Conservation (phyloP, 2,888 invertebrate species). For the Campoplex capitator region DNA sequence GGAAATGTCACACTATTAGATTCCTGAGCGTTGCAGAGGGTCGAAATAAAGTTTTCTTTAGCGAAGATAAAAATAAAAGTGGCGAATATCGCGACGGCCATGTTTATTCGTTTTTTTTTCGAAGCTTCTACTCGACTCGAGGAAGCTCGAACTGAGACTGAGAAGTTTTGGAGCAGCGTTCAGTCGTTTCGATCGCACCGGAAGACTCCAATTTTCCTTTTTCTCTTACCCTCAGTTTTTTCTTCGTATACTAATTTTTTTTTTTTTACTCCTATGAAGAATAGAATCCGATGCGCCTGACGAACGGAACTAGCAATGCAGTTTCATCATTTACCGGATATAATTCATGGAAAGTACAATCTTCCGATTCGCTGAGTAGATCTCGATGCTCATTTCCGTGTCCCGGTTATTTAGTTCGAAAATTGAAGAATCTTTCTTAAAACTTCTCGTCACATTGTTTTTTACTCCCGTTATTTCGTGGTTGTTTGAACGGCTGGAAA, state of each 20-base stretch:
- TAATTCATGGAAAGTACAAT: constrained; percentile 75
- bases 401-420: neutral
- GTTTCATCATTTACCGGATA: constrained; percentile 41
- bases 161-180: neutral
- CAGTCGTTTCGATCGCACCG: constrained; percentile 35
- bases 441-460: neutral
- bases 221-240: constrained; percentile 2
- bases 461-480: neutral
- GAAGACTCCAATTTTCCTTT: constrained; percentile 42
- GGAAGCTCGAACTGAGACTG: constrained; percentile 51
- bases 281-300: constrained; percentile 62
- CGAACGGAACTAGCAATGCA: constrained; percentile 40
- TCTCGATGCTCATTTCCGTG: constrained; percentile 29
- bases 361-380: constrained; percentile 78
- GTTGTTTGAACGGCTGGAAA: neutral
- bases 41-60: constrained; percentile 31
- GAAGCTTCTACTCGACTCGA: constrained; percentile 15
- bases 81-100: constrained; percentile 32
- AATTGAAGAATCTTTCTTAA: constrained; percentile 9
- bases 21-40: constrained; percentile 45
- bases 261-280: neutral
- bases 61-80: constrained; percentile 38
- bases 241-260: neutral
- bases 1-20: constrained; percentile 43
- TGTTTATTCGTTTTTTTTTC: constrained; percentile 5